Base-by-base conservation (phyloP, 1,140 invertebrate species). In the Globodera ellingtonae region DNA sequence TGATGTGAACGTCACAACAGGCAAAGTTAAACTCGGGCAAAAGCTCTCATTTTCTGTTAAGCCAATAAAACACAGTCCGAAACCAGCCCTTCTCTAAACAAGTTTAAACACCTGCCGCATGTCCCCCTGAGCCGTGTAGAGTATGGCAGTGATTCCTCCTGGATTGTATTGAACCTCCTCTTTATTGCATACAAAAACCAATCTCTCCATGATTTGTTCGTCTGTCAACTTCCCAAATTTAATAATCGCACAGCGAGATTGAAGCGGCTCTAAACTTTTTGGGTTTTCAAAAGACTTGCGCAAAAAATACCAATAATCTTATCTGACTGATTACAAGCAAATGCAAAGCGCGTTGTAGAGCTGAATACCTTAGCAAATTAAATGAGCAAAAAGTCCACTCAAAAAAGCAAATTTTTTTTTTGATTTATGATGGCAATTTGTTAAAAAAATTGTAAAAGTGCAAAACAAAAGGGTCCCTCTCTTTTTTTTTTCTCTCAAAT, bases 81-180 rank as follows among this genome's bases (percentile, higher is more conserved):
- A 35, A 35, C 35, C 35, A 35, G 3, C 35, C 35, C 35, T 3
- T 35, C 35, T 35, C 35, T 35, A 35, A 35, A 35, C 1, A 2
- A 35, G 35, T 35, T 35, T 35, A 35, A 35, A 35, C 48, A 91
- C 91, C 89, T 92, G 95, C 88, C 98, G 92, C 94, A 99, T 95
- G 89, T 99, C 98, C 2, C 98, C 98, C 91, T 99, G 96, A 0
- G 97, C 95, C 4, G 97, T 99, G 89, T 98, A 98, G 9, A 99
- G 93, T 83, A 99, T 94, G 0, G 98, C 97, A 90, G 97, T 95
- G 48, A 98, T 90, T 3, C 98, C 98, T 90, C 98, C 95, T 85
- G 98, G 93, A 1, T 94, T 94, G 88, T 96, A 94, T 4, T 93
- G 93, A 0, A 96, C 91, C 82, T 93, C 91, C 91, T 95, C 94